Conservation (phyloP, 2,888 invertebrate species). For the Keiferia lycopersicella region DNA sequence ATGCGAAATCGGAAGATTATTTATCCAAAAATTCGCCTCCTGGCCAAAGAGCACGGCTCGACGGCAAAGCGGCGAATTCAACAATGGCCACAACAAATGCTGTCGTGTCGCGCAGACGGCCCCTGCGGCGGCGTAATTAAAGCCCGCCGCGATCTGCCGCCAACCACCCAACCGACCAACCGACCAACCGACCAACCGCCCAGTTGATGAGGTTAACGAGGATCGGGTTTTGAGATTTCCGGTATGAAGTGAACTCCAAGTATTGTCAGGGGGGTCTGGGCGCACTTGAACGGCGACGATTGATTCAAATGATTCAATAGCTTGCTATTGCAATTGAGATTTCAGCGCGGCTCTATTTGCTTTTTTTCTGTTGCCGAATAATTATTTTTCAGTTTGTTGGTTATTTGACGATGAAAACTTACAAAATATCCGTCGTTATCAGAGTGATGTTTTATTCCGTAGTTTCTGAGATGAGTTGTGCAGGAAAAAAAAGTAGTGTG, state of each 20-base stretch:
- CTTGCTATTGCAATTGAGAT: not conserved
- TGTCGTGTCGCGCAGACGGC: constrained; percentile 66
- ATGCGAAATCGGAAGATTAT: too few species aligned
- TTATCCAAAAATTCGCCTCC: too few species aligned
- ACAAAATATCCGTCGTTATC: too few species aligned
- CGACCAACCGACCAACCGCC: constrained; percentile 53
- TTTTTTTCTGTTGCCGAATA: not conserved
- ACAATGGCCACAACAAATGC: constrained; percentile 59
- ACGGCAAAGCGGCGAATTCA: constrained; percentile 8
- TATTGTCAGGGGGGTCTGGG: constrained; percentile 14
- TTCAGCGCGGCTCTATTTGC: not conserved
- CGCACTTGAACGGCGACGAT: constrained; percentile 4
- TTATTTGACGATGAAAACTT: not conserved
- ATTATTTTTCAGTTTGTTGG: not conserved
- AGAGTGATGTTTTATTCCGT: too few species aligned
- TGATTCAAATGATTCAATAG: not conserved
- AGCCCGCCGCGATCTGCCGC: constrained; percentile 48
- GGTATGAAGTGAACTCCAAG: constrained; percentile 14
- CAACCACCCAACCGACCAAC: constrained; percentile 51
- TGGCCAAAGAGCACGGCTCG: constrained; percentile 1
- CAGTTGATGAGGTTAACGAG: constrained; percentile 46
- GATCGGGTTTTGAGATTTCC: constrained; percentile 26
- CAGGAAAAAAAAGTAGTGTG: too few species aligned
- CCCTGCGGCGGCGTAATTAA: constrained; percentile 74
- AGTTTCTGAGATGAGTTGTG: not conserved